Conservation (phyloP, 2,797 vertebrate genomes). For the Tenualosa thibaudeaui region DNA sequence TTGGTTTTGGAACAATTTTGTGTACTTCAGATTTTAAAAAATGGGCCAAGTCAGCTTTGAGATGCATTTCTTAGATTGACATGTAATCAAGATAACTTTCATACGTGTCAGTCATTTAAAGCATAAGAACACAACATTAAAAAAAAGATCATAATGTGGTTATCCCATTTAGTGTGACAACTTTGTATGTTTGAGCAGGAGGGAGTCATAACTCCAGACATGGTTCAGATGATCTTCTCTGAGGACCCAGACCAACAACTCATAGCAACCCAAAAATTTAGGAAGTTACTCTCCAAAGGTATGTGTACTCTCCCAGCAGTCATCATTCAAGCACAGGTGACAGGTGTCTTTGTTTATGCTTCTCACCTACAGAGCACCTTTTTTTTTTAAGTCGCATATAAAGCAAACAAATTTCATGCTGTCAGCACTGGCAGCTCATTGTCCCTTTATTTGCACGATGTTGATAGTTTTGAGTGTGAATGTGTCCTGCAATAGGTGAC, state of each 20-base stretch:
- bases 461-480: background rate
- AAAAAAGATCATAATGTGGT: background rate
- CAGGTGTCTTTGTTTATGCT: background rate
- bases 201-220: constrained; percentile 86
- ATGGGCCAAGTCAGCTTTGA: background rate
- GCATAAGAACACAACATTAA: too few species aligned
- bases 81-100: background rate
- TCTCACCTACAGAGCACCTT: too few species aligned
- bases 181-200: constrained; percentile 71
- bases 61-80: background rate
- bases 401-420: background rate
- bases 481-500: background rate
- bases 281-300: constrained; percentile 93
- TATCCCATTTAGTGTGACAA: background rate
- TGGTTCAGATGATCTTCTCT: constrained; percentile 93
- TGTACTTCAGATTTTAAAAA: background rate
- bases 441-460: background rate
- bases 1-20: background rate
- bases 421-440: background rate
- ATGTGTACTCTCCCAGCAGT: constrained; percentile 33
- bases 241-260: constrained; percentile 88
- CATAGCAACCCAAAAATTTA: constrained; percentile 89
- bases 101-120: too few species aligned
- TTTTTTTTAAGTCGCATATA: background rate
- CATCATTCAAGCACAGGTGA: background rate